Evolutionary conservation across 2,888 invertebrate species (phyloP), one percentile per base, ranked within the genome.

Genomic region (Drosophila anomelani): DNA sequence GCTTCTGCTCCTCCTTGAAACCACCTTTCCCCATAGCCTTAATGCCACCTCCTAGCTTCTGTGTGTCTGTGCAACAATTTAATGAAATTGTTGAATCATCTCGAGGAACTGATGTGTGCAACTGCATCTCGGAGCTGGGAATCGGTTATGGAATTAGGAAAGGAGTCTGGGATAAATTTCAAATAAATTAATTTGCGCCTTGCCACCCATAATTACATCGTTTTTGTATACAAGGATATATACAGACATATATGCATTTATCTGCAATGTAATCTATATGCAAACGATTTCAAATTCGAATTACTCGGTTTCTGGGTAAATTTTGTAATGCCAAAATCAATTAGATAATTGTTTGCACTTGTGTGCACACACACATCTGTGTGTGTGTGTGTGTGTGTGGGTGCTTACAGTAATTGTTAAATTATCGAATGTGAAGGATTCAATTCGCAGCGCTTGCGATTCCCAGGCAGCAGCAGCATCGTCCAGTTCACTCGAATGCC

Each of bases 11-110:
- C 46, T 39, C 39, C 17, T 9, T 1, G 29, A 12, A 12, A 23
- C 20, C 36, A 13, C 13, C 23, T 49, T 20, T n/a, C 15, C 17
- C 12, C 12, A 8, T n/a, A 43, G 17, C 26, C 41, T 7, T 51
- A 51, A 53, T 44, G 34, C 26, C 29, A 47, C 32, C n/a, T 51
- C 74, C 69, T 63, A 63, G 75, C 76, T 70, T 15, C 5, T 20
- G 12, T 20, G 43, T 44, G 23, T 54, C 46, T 73, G 56, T 78
- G 71, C 76, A 82, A 76, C 69, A 75, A 73, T 80, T 88, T 78
- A 86, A 88, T 88, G 81, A 80, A 88, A 83, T 85, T 83, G 78
- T 74, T 68, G 83, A 83, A 75, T 56, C 70, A 70, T 29, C 54
- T 64, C 44, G 46, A 68, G 54, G 60, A 41, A 43, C 26, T 17